phyloP scores from a whole-genome alignment of 2,113 vertebrate species.

The Muntiacus muntjak region DNA sequence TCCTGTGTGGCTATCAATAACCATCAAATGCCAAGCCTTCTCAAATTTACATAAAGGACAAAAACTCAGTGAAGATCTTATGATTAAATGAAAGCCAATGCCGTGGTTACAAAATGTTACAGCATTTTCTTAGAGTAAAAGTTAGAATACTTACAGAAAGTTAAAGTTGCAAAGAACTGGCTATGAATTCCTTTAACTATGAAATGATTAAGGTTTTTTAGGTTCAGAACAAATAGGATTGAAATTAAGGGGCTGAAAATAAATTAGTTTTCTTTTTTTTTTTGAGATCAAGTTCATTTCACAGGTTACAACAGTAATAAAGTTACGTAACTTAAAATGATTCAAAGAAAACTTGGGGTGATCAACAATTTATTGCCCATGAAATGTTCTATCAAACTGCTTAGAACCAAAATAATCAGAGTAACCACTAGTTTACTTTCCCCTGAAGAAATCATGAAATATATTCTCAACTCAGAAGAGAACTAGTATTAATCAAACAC shows the following conservation, averaged over 20 bases:
- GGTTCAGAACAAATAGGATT: background rate
- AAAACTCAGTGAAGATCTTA: slow-evolving; percentile 57
- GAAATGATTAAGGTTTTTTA: background rate
- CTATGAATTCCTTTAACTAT: slow-evolving; percentile 16
- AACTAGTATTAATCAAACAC: slow-evolving; percentile 21
- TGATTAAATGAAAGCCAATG: slow-evolving; percentile 66
- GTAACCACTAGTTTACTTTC: background rate
- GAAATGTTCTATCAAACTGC: background rate
- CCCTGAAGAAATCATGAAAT: background rate
- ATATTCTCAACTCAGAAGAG: background rate
- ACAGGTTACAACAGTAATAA: background rate
- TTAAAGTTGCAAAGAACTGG: background rate
- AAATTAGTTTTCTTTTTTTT: background rate
- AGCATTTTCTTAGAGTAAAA: slow-evolving; percentile 40
- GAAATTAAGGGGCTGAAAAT: slow-evolving; percentile 12
- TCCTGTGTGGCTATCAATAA: slow-evolving; percentile 47
- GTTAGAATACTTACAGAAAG: slow-evolving; percentile 17
- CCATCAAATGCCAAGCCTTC: slow-evolving; percentile 71
- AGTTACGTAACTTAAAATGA: slow-evolving; percentile 28
- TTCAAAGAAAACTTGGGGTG: slow-evolving; percentile 27
- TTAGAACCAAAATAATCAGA: slow-evolving; percentile 10
- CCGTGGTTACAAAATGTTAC: slow-evolving; percentile 34
- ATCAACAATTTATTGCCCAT: slow-evolving; percentile 1
- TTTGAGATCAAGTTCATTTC: background rate
- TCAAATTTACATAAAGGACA: slow-evolving; percentile 58